Evolutionary conservation across 37 sponge, comb jelly and placozoan species (phyloP), one percentile per base, ranked within the genome.

Genomic region (Corticium candelabrum): DNA sequence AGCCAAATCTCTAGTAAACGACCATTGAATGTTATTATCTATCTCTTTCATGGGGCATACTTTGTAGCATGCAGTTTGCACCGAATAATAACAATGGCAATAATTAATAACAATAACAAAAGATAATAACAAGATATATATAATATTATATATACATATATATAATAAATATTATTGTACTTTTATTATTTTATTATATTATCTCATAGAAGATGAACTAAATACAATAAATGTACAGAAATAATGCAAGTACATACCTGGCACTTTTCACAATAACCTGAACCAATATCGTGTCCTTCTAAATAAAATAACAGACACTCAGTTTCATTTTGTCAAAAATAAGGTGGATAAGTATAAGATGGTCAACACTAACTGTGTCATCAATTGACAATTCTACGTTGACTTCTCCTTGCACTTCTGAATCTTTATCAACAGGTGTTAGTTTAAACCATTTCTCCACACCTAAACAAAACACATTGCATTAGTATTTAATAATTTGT

Each of bases 371-470:
- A 5, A 70, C 73, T 32, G 5, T 4, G 73, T 15, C 73, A n/a
- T 81, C 86, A 4, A 87, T 2, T 37, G 27, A 77, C 36, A 85
- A 71, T 74, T 85, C 88, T 40, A 87, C 84, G 36, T 85, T 43
- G 2, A 91, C 69, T 40, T 91, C 92, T 62, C 92, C 92, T 40
- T 85, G 86, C 0, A 91, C 81, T 37, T 80, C 86, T 50, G 85
- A 83, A 29, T 87, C 85, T 40, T 84, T 84, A 40, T 2, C 38
- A 21, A 84, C 82, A 15, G 87, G 84, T 3, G 79, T 82, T 40
- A 90, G 83, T 15, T 83, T 86, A 5, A 90, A 82, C 91, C 89
- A 86, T 67, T 70, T 84, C 71, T 93, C 89, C 27, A 89, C 4
- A 0, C 89, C 86, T 89, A 80, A 5, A 43, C 11, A 43, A 43